phyloP scores from a whole-genome alignment of 2,113 vertebrate genomes.

The Paradoxurus hermaphroditus region DNA sequence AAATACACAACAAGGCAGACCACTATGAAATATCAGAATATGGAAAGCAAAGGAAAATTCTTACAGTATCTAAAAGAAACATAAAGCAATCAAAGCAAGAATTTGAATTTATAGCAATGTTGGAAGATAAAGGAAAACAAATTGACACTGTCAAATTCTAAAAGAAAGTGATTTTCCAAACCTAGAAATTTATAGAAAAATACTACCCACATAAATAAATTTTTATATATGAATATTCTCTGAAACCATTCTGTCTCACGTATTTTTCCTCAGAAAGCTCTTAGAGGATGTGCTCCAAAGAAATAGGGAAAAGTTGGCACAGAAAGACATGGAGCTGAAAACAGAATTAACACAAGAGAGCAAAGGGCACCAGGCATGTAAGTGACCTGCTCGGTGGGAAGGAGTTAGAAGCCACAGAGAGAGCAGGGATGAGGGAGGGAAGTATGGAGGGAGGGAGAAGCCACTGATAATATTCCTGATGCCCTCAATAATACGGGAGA shows the following conservation, averaged over 20 bases:
- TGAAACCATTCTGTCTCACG: neutral
- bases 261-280: neutral
- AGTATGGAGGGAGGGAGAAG: neutral
- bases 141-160: neutral
- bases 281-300: neutral
- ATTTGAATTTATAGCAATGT: neutral
- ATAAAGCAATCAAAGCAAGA: neutral
- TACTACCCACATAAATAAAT: neutral
- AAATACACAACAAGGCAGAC: neutral
- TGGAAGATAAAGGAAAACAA: neutral
- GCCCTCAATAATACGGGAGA: neutral
- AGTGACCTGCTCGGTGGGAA: neutral
- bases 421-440: no score
- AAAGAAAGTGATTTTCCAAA: neutral
- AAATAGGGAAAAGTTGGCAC: neutral
- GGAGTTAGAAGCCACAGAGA: neutral
- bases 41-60: neutral
- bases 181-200: neutral
- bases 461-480: neutral
- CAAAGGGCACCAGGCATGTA: neutral
- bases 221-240: neutral
- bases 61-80: neutral
- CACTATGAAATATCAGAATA: neutral
- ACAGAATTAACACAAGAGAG: neutral
- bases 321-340: neutral